Base-by-base conservation (phyloP, 2,113 vertebrate genomes). In the Platysternon megacephalum region DNA sequence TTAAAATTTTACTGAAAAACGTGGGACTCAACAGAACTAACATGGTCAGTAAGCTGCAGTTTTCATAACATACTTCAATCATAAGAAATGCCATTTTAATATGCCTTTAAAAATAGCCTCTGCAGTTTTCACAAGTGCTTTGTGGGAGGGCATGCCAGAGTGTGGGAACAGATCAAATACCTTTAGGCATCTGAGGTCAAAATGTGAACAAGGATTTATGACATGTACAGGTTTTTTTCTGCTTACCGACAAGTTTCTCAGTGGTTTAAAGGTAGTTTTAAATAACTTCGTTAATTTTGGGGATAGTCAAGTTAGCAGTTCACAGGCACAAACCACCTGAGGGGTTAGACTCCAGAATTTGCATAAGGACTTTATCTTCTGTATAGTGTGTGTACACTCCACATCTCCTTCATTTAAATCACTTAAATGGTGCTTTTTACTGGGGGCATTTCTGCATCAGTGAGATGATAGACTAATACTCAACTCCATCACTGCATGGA, bases 71-170 rank as follows among this genome's bases (percentile, higher is more conserved):
- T 91, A 87, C 28, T 85, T 51, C 12, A 92, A 85, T 79, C 95
- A 82, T 32, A 85, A 97, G 89, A 96, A 97, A 84, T 85, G 80
- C 53, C 65, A 83, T 95, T 94, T 95, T 94, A 92, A 82, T 93
- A 90, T 72, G 48, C 58, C 97, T 94, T 92, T 44, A 89, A 89
- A 95, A 94, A 88, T 84, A 96, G 84, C 17, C 46, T 86, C 61
- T 79, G 79, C 88, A 90, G 88, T 81, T 95, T 93, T 51, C 84
- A 49, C 90, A 21, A n/a, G 79, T 83, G 46, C 88, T 88, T 97
- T 95, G 96, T 95, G 93, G 95, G 96, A 98, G 95, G 84, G 85
- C 85, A 82, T 98, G 97, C 88, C 91, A 85, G 81, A 68, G n/a
- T 93, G 90, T 48, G 39, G 93, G 88, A 95, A 79, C 84, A 93